Evolutionary conservation across 2,888 invertebrate species (phyloP).

Genomic region (Mechanitis messenoides): DNA sequence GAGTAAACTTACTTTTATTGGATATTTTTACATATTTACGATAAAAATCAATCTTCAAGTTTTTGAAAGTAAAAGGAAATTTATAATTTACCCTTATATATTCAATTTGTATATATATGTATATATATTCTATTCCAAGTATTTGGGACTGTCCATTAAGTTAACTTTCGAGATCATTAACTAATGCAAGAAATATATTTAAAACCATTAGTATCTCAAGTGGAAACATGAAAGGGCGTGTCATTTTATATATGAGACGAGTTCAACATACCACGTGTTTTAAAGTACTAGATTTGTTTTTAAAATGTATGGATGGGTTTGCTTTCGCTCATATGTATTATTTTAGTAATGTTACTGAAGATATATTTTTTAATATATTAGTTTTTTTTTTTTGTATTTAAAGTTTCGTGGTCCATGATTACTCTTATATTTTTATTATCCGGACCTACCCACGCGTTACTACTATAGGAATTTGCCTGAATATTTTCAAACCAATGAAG

Average conservation of each 20-base stretch:
- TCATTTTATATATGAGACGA: neutral
- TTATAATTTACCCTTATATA: neutral
- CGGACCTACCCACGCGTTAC: too few species aligned
- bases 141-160: neutral
- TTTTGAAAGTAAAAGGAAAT: neutral
- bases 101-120: neutral
- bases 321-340: too few species aligned
- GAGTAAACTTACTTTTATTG: neutral
- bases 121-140: neutral
- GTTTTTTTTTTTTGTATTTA: too few species aligned
- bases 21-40: conserved; percentile 2
- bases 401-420: too few species aligned
- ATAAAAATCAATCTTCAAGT: neutral
- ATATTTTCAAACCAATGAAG: too few species aligned
- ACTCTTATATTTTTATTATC: too few species aligned
- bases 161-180: conserved; percentile 46
- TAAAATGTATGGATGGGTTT: too few species aligned
- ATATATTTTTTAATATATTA: too few species aligned
- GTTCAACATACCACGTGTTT: neutral
- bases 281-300: neutral
- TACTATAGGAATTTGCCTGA: too few species aligned
- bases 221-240: conserved; percentile 4
- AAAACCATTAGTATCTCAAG: conserved; percentile 17
- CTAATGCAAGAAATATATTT: conserved; percentile 36
- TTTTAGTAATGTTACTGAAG: too few species aligned